Evolutionary conservation across 2,797 vertebrate species (phyloP).

Genomic region (Dromococcyx pavoninus): DNA sequence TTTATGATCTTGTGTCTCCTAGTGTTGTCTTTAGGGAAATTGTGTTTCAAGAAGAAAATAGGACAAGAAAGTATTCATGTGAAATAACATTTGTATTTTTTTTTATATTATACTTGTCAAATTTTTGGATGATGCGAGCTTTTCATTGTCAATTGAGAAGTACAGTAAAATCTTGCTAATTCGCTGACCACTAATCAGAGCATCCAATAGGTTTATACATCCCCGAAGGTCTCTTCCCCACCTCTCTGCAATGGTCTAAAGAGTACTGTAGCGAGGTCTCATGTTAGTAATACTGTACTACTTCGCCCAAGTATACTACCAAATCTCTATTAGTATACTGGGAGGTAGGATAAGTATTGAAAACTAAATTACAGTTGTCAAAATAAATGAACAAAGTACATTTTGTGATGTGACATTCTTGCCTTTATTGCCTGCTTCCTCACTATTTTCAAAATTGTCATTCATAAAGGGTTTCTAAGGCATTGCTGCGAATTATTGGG

Average conservation of each 20-base stretch:
- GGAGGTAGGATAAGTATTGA: conserved; percentile 46
- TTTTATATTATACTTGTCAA: conserved; percentile 47
- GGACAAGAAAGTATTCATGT: conserved; percentile 4
- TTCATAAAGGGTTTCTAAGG: conserved; percentile 50
- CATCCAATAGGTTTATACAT: not conserved
- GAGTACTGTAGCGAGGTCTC: conserved; percentile 45
- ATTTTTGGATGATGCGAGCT: conserved; percentile 12
- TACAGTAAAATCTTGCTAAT: conserved; percentile 69
- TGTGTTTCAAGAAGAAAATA: conserved; percentile 38
- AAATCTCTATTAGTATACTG: conserved; percentile 42
- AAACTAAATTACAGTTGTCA: conserved; percentile 50
- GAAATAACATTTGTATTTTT: conserved; percentile 36
- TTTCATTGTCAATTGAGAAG: conserved; percentile 39
- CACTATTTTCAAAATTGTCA: conserved; percentile 32
- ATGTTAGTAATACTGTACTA: conserved; percentile 19
- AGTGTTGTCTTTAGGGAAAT: conserved; percentile 61
- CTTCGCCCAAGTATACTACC: conserved; percentile 55
- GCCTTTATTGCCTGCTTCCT: conserved; percentile 68
- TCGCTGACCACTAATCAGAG: conserved; percentile 39
- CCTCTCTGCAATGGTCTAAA: conserved; percentile 56
- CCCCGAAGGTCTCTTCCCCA: conserved; percentile 20
- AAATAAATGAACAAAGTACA: conserved; percentile 68
- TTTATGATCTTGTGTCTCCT: conserved; percentile 56
- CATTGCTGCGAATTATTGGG: conserved; percentile 59
- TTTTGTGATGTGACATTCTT: conserved; percentile 66